Base-by-base conservation (phyloP, 2,888 invertebrate genomes). In the Plusia festucae region DNA sequence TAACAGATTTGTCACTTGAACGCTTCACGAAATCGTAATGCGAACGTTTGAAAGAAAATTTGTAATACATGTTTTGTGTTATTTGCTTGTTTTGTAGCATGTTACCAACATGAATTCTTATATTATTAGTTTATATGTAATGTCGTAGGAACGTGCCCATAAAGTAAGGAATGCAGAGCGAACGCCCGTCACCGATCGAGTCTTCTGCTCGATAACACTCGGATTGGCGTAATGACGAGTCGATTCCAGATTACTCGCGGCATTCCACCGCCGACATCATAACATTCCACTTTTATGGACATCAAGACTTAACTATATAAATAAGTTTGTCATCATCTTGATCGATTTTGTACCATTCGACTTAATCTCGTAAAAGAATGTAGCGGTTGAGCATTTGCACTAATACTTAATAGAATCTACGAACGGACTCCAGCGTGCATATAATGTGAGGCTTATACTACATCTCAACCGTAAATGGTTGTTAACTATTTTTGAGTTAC, bases 261-360 rank as follows among this genome's bases (percentile, higher is more conserved):
- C 86, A 79, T 81, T 83, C 77, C 80, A 58, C 65, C 72, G 58
- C 65, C 70, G 49, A 56, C 73, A 60, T 68, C 78, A 49, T 16
- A 80, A 76, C 63, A 77, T 73, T 68, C 70, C 73, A 76, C 82
- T 79, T 85, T 85, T 87, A 88, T 85, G 81, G 85, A 68, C 79
- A 78, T 79, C 78, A 78, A 70, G 73, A 75, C 67, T 60, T 69
- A 67, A 72, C 72, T 68, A 65, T 63, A 72, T 73, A 71, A 62
- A 63, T 66, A 65, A 40, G 78, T 67, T 79, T 79, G 80, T 79
- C 82, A 82, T 77, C 64, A 65, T 30, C 62, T 67, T 65, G 58
- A 79, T 81, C 66, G 77, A 79, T 73, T 79, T 69, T 62, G 66
- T 64, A 66, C 60, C 61, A 69, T 68, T 62, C 65, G 61, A 76